Base-by-base conservation (phyloP, 2,888 invertebrate species). In the Mycalesis mineus region DNA sequence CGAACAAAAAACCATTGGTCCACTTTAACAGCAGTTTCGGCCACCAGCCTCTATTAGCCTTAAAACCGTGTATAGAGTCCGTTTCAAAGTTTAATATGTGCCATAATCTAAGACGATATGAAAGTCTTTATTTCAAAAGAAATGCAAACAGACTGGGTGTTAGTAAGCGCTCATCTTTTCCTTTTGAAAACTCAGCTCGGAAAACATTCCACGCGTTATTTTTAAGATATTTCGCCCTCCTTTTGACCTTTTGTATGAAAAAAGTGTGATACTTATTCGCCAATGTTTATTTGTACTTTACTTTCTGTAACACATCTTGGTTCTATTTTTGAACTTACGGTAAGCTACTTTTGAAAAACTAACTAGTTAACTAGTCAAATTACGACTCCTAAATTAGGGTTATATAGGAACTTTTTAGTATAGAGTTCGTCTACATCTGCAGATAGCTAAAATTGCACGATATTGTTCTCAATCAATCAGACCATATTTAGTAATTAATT, bases 131-230 rank as follows among this genome's bases (percentile, higher is more conserved):
- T 60, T 51, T 63, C 53, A 58, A 63, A 61, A 63, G 62, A 63
- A 60, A 60, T 47, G 62, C 36, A 61, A 60, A 63, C 55, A 63
- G 41, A 36, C 57, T 44, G 58, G 60, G 60, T 63, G 57, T 60
- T 47, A 53, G 62, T 62, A 62, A 62, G 55, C 60, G 57, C 55
- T 62, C 60, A 62, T 62, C 62, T 60, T 49, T 57, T 51, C 51
- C 60, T 57, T 62, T 62, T 60, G 55, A 62, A 57, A 60, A 57
- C 52, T 55, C 44, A 51, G 57, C 57, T 62, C 55, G 48, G 57
- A 62, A 60, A 62, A 49, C 54, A 60, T 57, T 62, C 49, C 60
- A 57, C 36, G 55, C 49, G 57, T 62, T 62, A 60, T 62, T 57
- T 62, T 62, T 55, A 57, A 57, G 57, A 60, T 60, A 57, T 57